Base-by-base conservation (phyloP, 2,888 invertebrate species). In the Sminthurinus aureus region DNA sequence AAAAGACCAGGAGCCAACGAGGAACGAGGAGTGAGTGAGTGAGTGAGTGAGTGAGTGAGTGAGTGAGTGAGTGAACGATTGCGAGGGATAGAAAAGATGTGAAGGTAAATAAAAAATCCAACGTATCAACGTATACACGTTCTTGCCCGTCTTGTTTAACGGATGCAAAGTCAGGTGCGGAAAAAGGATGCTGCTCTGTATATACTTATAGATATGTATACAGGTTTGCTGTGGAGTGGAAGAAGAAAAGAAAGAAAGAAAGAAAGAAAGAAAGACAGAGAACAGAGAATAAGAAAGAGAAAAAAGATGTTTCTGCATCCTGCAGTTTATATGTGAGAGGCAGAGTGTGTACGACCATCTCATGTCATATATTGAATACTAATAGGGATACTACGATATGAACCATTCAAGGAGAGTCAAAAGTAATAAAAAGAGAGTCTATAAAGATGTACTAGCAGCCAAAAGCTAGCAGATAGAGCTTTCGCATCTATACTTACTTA, bases 91-190 rank as follows among this genome's bases (percentile, higher is more conserved):
- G 78, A 22, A 13, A 74, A 58, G 51, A 79, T 71, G 66, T 67
- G 66, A 69, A 67, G 79, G 79, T 78, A 79, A 18, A 50, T 12
- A 76, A 38, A 38, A 38, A 38, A 38, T 38, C 38, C 38, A 38
- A 38, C 38, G 38, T 38, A 38, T 6, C n/a, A n/a, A 24, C 13
- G 11, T 20, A 15, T 20, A 71, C 52, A 74, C 24, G 73, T 58
- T 74, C 74, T 58, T 81, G 20, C 58, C 80, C 67, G 76, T 82
- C 83, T 84, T 73, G 38, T 38, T 82, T 82, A 85, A 82, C 85
- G 85, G 85, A 85, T 85, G 85, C 85, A 75, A 83, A 85, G 85
- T 85, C 85, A 85, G 85, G 85, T 85, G 85, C 84, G 83, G 84
- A 85, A 83, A 85, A 83, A 83, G 83, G 84, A 85, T 83, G 85